phyloP scores from a whole-genome alignment of 2,113 vertebrate species.

The Grus americana region DNA sequence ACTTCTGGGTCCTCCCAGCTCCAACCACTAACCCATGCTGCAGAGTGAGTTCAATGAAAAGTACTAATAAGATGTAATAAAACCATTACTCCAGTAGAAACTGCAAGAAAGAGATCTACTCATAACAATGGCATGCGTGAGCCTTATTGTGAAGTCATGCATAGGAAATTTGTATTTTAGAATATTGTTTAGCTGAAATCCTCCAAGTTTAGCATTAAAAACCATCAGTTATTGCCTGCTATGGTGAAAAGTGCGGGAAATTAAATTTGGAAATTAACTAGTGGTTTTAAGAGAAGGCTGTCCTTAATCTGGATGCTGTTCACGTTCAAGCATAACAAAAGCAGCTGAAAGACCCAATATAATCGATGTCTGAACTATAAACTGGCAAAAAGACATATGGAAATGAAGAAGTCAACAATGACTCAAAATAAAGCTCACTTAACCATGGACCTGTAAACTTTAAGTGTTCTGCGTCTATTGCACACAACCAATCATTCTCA shows the following conservation, averaged over 20 bases:
- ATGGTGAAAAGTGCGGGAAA: neutral
- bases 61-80: neutral
- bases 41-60: neutral
- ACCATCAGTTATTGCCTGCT: neutral
- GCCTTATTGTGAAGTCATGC: neutral
- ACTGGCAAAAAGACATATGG: neutral
- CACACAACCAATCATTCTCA: neutral
- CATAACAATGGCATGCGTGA: rapidly evolving
- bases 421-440: slow-evolving; percentile 1
- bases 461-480: neutral
- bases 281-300: neutral
- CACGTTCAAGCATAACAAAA: neutral
- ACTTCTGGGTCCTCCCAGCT: neutral
- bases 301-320: neutral
- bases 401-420: neutral
- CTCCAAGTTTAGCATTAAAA: neutral
- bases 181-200: neutral
- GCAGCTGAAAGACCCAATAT: neutral
- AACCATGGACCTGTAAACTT: neutral
- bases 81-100: neutral
- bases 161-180: neutral
- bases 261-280: neutral
- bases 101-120: neutral
- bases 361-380: neutral
- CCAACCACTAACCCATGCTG: neutral